Conservation (phyloP, 2,888 invertebrate genomes). For the Synanthedon vespiformis region DNA sequence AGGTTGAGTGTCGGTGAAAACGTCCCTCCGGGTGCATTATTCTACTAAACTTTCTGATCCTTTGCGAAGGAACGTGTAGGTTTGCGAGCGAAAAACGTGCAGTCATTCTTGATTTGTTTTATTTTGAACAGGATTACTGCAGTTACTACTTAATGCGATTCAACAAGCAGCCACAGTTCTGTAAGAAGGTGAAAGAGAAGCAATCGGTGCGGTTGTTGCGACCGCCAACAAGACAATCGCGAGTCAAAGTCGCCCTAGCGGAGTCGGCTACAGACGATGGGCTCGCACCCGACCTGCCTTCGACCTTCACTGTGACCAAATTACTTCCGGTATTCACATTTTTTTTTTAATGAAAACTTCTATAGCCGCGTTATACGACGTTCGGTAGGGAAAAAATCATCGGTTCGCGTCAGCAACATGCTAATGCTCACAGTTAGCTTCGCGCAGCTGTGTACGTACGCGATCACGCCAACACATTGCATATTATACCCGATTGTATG, state of each 20-base stretch:
- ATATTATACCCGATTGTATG: no score
- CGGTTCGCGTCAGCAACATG: no score
- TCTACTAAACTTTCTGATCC: no score
- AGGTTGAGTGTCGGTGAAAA: no score
- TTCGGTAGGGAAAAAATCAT: no score
- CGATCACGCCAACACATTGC: no score
- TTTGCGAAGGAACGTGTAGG: no score
- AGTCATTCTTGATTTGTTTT: not conserved
- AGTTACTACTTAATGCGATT: slow-evolving; percentile 88
- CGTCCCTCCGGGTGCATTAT: no score
- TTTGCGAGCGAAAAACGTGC: not conserved
- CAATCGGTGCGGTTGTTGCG: slow-evolving; percentile 16
- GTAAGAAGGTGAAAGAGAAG: slow-evolving; percentile 65
- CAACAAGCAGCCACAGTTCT: slow-evolving; percentile 87
- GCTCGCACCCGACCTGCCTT: slow-evolving; percentile 29
- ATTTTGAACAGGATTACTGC: slow-evolving; percentile 76
- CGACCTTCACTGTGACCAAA: slow-evolving; percentile 41
- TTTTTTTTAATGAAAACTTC: no score
- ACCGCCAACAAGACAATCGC: slow-evolving; percentile 31
- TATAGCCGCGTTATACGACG: no score
- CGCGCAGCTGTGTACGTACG: no score
- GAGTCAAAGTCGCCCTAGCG: slow-evolving; percentile 7
- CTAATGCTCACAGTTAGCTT: no score
- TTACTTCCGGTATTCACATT: slow-evolving; percentile 15
- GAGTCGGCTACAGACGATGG: slow-evolving; percentile 13